Percentiles rank a stretch among this genome's conserved stretches.
Evolutionary conservation across 92 coral and sea anemone species (phyloP).

Genomic region (Ricordea florida): DNA sequence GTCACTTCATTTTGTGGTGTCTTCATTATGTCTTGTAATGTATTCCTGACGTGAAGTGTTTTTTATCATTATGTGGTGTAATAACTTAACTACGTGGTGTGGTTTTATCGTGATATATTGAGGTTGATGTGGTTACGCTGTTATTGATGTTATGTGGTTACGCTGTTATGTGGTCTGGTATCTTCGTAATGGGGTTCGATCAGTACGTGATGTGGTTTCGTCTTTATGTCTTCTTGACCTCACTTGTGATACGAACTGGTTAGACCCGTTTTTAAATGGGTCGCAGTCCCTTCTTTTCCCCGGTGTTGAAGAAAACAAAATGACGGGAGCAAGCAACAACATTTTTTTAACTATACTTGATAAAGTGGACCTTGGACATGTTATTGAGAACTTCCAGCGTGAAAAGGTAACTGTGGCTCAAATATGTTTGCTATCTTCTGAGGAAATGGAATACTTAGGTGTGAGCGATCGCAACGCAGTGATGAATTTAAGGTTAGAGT

Average conservation of each 20-base stretch:
- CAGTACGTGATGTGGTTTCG: background rate
- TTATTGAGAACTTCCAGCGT: no score
- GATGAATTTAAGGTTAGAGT: no score
- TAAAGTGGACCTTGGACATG: slow-evolving; percentile 26
- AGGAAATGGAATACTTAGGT: slow-evolving; percentile 33
- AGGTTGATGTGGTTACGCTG: no score
- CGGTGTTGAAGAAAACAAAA: background rate
- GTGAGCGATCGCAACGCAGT: slow-evolving; percentile 16
- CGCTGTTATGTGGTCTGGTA: background rate
- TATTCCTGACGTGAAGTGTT: no score
- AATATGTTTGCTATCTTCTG: slow-evolving; percentile 15
- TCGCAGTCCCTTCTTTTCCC: background rate
- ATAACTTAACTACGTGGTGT: no score
- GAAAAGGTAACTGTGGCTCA: no score
- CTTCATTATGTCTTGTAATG: no score
- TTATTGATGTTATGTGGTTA: no score
- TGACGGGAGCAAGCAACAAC: background rate
- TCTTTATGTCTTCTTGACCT: background rate
- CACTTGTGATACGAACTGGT: background rate
- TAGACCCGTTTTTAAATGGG: background rate
- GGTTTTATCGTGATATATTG: background rate
- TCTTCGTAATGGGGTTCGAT: background rate
- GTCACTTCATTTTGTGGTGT: no score
- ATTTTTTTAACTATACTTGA: slow-evolving; percentile 5
- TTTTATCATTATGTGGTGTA: no score